Base-by-base conservation (phyloP, 1,140 invertebrate species). In the Odontomachus brunneus region DNA sequence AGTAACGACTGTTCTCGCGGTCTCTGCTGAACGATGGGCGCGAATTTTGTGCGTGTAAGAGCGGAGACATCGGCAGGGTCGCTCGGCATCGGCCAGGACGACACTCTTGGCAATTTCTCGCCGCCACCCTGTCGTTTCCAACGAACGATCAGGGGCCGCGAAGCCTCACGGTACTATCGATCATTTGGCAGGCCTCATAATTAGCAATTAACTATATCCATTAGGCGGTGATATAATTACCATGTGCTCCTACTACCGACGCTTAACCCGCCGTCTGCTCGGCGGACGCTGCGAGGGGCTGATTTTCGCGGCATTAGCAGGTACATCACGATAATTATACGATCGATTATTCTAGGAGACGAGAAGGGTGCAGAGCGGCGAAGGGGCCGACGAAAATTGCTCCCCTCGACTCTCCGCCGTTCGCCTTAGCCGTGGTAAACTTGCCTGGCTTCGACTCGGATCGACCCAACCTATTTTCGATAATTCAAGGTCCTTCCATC, bases 121-220 rank as follows among this genome's bases (percentile, higher is more conserved):
- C 82, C 86, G 69, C 84, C 82, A 83, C 84, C 84, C 83, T 86
- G 81, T 91, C 90, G 89, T 90, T 87, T 88, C 88, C 84, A 88
- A 90, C 88, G 89, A 88, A 91, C 88, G 90, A 88, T 89, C 86
- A 78, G 59, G 84, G 72, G 87, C 84, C 88, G 86, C 89, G 91
- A 88, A 91, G 90, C 91, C 90, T 91, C 91, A 88, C 84, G 89
- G 91, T 91, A 91, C 91, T 94, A 94, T 94, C 93, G 93, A 94
- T 94, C 93, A 94, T 94, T 94, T 90, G 91, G 91, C 91, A 93
- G 92, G 93, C 91, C 92, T 93, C 92, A 93, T 94, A 94, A 94
- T 94, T 94, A 94, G 93, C 92, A 94, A 94, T 94, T 94, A 94
- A 94, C 93, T 94, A 93, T 93, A 94, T 93, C 93, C 93, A 94